Percentiles rank a stretch among this genome's conserved stretches.
These are phyloP conservation scores for Mimas tiliae DNA, from an alignment of 2,888 invertebrate species.

Conservation along the genomic window DNA sequence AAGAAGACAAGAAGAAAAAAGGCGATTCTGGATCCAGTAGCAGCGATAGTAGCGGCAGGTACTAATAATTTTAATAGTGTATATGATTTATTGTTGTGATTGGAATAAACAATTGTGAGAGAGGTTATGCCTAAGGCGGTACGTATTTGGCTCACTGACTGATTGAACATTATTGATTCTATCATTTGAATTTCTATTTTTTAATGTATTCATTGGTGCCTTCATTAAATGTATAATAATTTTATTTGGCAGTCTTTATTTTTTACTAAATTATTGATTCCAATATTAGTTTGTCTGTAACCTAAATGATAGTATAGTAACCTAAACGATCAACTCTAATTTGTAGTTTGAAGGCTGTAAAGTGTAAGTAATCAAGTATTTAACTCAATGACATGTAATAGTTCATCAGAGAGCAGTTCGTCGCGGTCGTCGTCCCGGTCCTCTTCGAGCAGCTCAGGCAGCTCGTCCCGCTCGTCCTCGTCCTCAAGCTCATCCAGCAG, in stretches of 20 bases:
- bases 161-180: not conserved
- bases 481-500: slow-evolving; percentile 87
- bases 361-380: too few species aligned
- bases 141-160: not conserved
- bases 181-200: not conserved
- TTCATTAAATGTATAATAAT: not conserved
- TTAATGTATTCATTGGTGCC: slow-evolving; percentile 20
- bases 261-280: too few species aligned
- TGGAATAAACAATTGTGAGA: slow-evolving; percentile 5
- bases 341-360: too few species aligned
- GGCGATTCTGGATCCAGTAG: slow-evolving; percentile 91
- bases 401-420: slow-evolving; percentile 93
- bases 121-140: slow-evolving; percentile 35
- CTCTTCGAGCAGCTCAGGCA: slow-evolving; percentile 90
- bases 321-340: too few species aligned
- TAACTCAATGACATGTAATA: slow-evolving; percentile 41
- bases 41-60: slow-evolving; percentile 91
- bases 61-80: slow-evolving; percentile 25
- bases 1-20: slow-evolving; percentile 86
- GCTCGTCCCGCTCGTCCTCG: slow-evolving; percentile 84
- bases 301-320: too few species aligned
- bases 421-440: slow-evolving; percentile 92
- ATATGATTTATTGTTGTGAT: not conserved
- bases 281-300: too few species aligned
- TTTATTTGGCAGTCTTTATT: too few species aligned